Conservation (phyloP, 2,888 invertebrate genomes). For the Latrodectus elegans region DNA sequence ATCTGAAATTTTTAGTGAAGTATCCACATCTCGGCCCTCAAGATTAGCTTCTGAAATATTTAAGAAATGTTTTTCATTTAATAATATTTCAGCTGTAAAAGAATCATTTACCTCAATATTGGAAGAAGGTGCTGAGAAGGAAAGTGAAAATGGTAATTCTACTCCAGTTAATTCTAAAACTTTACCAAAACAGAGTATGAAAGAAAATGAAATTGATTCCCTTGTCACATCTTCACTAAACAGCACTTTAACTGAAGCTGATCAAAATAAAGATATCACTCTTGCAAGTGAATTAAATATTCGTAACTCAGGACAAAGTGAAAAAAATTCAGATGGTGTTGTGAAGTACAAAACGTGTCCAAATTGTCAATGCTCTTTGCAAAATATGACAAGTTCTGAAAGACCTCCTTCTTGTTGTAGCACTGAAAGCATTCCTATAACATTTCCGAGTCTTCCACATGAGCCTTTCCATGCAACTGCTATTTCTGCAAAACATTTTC, state of each 20-base stretch:
- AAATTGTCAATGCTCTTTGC: constrained; percentile 1
- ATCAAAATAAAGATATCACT: neutral
- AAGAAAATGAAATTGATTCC: neutral
- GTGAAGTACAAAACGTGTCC: neutral
- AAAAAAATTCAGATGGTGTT: neutral
- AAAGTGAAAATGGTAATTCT: neutral
- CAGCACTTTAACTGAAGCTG: neutral
- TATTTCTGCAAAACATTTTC: neutral
- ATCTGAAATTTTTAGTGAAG: constrained; percentile 29
- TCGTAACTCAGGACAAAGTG: neutral
- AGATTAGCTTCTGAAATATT: constrained; percentile 34
- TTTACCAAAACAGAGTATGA: neutral
- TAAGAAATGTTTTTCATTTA: neutral
- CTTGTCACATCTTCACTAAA: neutral
- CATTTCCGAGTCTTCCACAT: constrained; percentile 17
- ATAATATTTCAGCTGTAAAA: neutral
- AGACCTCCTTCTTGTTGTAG: constrained; percentile 43
- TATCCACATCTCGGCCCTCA: constrained; percentile 21
- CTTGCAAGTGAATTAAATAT: neutral
- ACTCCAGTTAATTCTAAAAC: neutral
- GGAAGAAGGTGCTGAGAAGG: neutral
- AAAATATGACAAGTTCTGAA: neutral
- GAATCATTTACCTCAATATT: neutral
- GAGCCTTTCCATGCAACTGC: neutral
- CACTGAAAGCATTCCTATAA: constrained; percentile 6